Evolutionary conservation across 92 coral and sea anemone genomes (phyloP).

Genomic region (Phymanthus crucifer): DNA sequence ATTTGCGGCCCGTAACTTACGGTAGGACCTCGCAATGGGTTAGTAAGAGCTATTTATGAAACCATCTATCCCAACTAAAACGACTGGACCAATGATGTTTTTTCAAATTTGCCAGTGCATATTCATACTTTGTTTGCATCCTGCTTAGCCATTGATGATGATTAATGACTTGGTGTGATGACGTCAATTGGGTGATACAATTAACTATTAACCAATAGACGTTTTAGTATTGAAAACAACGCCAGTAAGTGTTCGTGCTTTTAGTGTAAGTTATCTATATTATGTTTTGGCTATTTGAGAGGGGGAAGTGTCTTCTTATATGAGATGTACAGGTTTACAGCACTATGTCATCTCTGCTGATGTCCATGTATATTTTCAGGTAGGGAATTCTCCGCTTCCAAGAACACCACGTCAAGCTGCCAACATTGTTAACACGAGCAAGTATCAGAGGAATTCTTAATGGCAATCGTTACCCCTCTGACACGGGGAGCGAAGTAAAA

Average conservation of each 20-base stretch:
- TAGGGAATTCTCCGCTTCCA: not conserved
- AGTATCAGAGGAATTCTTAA: not conserved
- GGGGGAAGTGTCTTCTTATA: not conserved
- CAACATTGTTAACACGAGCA: not conserved
- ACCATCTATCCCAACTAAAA: no score
- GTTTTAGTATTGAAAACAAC: not conserved
- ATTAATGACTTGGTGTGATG: no score
- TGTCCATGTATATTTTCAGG: not conserved
- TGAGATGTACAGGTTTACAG: not conserved
- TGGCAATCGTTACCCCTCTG: no score
- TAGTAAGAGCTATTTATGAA: no score
- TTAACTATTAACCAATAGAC: not conserved
- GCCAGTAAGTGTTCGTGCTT: not conserved
- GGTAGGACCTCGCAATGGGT: no score
- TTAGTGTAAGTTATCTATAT: not conserved
- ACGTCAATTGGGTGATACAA: not conserved
- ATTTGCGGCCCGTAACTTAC: no score
- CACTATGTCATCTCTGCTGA: not conserved
- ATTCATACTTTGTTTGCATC: no score
- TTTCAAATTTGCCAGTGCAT: no score
- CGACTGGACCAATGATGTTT: no score
- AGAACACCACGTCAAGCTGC: not conserved
- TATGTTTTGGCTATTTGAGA: not conserved
- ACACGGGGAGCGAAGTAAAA: no score
- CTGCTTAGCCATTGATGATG: no score